A percentile compares a stretch with the other conserved stretches of the same genome.
Evolutionary conservation across 2,797 vertebrate species (phyloP).

Genomic region (Capromys pilorides): DNA sequence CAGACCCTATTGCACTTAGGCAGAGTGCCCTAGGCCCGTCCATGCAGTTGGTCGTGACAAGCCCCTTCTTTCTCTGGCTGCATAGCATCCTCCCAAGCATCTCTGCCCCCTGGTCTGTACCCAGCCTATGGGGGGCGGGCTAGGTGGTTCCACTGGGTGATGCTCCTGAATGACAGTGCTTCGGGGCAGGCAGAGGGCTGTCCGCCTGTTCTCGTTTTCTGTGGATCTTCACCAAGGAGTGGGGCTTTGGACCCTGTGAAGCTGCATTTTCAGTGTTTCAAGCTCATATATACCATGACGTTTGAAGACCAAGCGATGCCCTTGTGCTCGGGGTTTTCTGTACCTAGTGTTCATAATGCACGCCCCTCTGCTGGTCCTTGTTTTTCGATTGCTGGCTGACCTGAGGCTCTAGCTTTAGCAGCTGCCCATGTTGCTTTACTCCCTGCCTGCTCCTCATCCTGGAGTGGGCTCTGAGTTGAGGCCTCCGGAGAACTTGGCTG

Average conservation of each 20-base stretch:
- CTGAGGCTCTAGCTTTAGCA: not conserved
- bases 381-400: not conserved
- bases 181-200: not conserved
- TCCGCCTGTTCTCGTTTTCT: not conserved
- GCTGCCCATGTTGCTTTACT: not conserved
- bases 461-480: no score
- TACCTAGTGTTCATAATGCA: not conserved
- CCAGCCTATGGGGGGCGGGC: no score
- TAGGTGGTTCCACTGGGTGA: not conserved
- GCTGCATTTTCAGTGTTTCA: not conserved
- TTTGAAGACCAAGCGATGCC: fast-evolving
- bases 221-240: not conserved
- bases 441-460: fast-evolving
- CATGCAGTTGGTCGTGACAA: no score
- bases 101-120: no score
- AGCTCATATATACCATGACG: fast-evolving
- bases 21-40: not conserved
- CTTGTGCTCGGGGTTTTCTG: not conserved
- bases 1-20: not conserved
- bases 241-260: not conserved
- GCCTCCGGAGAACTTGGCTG: not conserved
- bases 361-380: not conserved
- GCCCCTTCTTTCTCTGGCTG: not conserved
- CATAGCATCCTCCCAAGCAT: not conserved
- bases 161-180: not conserved